phyloP scores from a whole-genome alignment of 1,140 invertebrate species.

The Drosophila sproati region DNA sequence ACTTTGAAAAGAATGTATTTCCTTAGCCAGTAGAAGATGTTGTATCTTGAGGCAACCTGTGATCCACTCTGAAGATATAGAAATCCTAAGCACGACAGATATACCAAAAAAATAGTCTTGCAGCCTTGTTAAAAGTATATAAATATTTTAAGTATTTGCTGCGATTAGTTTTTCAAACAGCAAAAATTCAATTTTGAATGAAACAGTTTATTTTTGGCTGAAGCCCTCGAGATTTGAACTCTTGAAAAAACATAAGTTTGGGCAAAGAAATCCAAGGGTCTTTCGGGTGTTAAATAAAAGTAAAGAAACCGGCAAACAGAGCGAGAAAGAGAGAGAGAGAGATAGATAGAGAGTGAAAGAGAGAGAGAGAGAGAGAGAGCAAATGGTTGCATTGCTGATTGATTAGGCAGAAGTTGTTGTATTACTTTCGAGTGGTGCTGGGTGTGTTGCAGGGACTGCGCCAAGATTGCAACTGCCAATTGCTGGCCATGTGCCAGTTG shows the following conservation, averaged over 20 bases:
- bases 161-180: no score
- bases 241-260: not conserved
- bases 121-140: no score
- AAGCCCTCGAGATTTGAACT: constrained; percentile 1
- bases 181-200: no score
- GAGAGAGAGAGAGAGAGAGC: not conserved
- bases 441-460: constrained; percentile 18
- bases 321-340: not conserved
- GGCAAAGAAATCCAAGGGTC: not conserved
- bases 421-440: constrained; percentile 55
- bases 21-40: no score
- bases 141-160: not conserved
- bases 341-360: not conserved
- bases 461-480: constrained; percentile 15
- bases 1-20: no score
- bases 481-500: constrained; percentile 62
- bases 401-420: constrained; percentile 54
- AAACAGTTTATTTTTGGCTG: no score
- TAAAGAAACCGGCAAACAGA: constrained; percentile 36
- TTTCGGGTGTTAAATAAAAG: constrained; percentile 59
- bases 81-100: no score
- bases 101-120: no score
- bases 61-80: no score
- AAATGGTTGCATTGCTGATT: constrained; percentile 50
- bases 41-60: no score